Base-by-base conservation (phyloP, 1,140 invertebrate species). In the Hylyphantes graminicola region DNA sequence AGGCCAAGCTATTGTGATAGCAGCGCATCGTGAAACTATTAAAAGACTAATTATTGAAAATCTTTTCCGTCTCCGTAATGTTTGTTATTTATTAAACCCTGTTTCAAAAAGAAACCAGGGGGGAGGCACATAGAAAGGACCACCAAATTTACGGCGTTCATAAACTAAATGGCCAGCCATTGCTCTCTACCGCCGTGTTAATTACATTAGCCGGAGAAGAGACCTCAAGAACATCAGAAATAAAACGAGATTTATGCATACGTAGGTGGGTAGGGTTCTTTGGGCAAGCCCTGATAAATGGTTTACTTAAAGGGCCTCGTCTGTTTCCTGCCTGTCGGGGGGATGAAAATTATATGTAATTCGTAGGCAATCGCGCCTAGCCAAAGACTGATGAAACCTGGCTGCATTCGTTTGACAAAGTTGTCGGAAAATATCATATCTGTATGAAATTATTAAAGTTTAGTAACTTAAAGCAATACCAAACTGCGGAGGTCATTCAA, bases 331-430 rank as follows among this genome's bases (percentile, higher is more conserved):
- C 35, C 15, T 83, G 80, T 75, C 80, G 73, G 80, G 35, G 61
- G 79, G 70, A 76, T 85, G 82, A 85, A 85, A 85, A 85, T 85
- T 85, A 85, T 85, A 85, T 85, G 82, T 85, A 85, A 85, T 85
- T 85, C 82, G 82, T 85, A 77, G 77, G 82, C 80, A 75, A 83
- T 83, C 74, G 80, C 73, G 74, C 64, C 54, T 54, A 75, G 59
- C 82, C 53, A 35, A 85, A 77, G 82, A 85, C 82, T 85, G 82
- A 85, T 85, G 82, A 85, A 85, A 35, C 35, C 35, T 35, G 35
- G 35, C 35, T 35, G 35, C 35, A 35, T 35, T 35, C 35, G 35
- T 35, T 35, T 35, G 35, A 35, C 35, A 35, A 35, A 35, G 35
- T 35, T 35, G 35, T 5, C 35, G 35, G 35, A 35, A 35, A 35